These are phyloP conservation scores for Chaetogeoica ovagalla DNA, from an alignment of 2,888 invertebrate genomes.

Conservation along the genomic window DNA sequence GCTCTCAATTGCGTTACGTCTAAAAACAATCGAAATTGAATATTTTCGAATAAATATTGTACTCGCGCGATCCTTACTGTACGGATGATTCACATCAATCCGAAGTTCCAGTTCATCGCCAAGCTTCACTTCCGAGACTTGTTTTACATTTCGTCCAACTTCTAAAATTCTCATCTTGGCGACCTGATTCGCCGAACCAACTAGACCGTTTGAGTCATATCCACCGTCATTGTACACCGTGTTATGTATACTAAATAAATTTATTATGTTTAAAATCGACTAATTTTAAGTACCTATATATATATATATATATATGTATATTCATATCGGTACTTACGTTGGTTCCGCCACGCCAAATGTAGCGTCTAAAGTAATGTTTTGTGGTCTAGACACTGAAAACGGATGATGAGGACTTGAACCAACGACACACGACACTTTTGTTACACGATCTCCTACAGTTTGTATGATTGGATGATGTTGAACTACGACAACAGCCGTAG, in stretches of 20 bases:
- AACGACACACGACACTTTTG: slow-evolving; percentile 78
- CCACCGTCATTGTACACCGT: slow-evolving; percentile 54
- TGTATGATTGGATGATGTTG: slow-evolving; percentile 85
- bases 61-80: slow-evolving; percentile 60
- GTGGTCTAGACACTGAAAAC: slow-evolving; percentile 54
- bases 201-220: slow-evolving; percentile 39
- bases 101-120: slow-evolving; percentile 70
- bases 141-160: slow-evolving; percentile 59
- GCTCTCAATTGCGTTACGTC: slow-evolving; percentile 64
- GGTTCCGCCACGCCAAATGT: slow-evolving; percentile 63
- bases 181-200: slow-evolving; percentile 56
- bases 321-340: slow-evolving; percentile 58
- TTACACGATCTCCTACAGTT: slow-evolving; percentile 79
- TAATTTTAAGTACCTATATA: too few species aligned
- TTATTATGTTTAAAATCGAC: background rate
- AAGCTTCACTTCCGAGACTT: slow-evolving; percentile 69
- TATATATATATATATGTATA: too few species aligned
- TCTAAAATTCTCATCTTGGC: slow-evolving; percentile 59
- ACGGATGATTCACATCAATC: slow-evolving; percentile 65
- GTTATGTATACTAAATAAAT: slow-evolving; percentile 51
- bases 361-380: slow-evolving; percentile 61
- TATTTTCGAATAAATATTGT: background rate
- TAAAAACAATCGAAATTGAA: slow-evolving; percentile 32
- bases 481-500: slow-evolving; percentile 76
- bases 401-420: slow-evolving; percentile 56